Evolutionary conservation across 2,888 invertebrate species (phyloP), one percentile per base, ranked within the genome.

Genomic region (Cheiracanthium punctorium): DNA sequence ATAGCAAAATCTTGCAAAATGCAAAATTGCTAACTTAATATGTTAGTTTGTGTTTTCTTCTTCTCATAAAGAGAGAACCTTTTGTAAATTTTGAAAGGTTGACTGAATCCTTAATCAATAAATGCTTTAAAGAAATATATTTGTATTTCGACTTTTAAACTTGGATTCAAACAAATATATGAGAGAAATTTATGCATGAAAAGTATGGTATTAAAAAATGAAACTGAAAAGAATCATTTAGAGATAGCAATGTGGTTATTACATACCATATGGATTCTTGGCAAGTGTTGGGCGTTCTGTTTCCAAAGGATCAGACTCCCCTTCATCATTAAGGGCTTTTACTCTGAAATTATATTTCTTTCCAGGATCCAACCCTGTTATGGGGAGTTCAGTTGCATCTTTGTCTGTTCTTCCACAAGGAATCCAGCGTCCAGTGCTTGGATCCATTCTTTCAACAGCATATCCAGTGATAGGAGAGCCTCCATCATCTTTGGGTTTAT

Each of bases 321-420:
- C 98, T 88, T 98, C 94, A 91, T 97, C 96, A 92, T 98, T 98
- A 32, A 97, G 95, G 88, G 98, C 98, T 90, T 96, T 95, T 67
- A 93, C 92, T 41, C 98, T 95, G 93, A 98, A 98, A 93, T 97
- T 97, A 93, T 98, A 98, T 90, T 97, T 96, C 91, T 97, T 97
- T 92, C 97, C 97, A 32, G 96, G 95, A 82, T 95, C 93, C 29
- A 98, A 94, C 90, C 97, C 97, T 90, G 96, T 95, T 41, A 97
- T 74, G 2, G 79, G 79, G 7, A 72, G 96, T 91, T 97, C 96
- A 91, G 94, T 96, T 69, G 93, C 94, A 43, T 94, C 93, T 74
- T 95, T 95, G 91, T 96, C 94, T 72, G 94, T 94, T 43, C 93
- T 93, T 89, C 94, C 93, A 41, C 96, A 94, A 92, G 97, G 96